phyloP scores from a whole-genome alignment of 2,113 vertebrate species.

The Pseudolaguvia tuberculata region DNA sequence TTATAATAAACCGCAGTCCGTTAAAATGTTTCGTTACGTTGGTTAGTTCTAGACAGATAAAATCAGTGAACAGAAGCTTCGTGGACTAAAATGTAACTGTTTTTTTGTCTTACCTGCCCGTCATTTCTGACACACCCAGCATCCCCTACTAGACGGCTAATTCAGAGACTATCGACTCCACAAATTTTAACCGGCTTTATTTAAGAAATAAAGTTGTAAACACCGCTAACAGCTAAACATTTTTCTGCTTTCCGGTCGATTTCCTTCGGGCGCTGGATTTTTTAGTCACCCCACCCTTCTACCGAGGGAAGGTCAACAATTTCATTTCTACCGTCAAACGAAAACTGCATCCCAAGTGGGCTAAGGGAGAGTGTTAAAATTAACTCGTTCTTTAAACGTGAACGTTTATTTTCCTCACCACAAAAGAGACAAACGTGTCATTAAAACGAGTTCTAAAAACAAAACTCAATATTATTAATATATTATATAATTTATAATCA shows the following conservation, averaged over 20 bases:
- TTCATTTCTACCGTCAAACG: neutral
- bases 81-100: neutral
- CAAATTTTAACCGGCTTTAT: neutral
- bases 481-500: too few species aligned
- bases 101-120: constrained; percentile 63
- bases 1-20: neutral
- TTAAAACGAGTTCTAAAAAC: too few species aligned
- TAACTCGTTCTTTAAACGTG: neutral
- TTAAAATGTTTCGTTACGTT: neutral
- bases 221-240: neutral
- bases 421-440: too few species aligned
- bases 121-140: constrained; percentile 69
- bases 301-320: constrained; percentile 18
- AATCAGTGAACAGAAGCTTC: neutral
- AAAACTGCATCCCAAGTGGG: neutral
- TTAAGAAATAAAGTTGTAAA: neutral
- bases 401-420: neutral
- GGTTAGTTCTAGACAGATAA: neutral
- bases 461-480: too few species aligned
- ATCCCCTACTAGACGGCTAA: constrained; percentile 52
- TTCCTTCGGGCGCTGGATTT: neutral
- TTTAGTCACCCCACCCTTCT: constrained; percentile 22
- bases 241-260: neutral
- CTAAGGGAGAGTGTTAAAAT: neutral
- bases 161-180: neutral